Percentiles rank a stretch among this genome's conserved stretches.
Evolutionary conservation across 1,140 invertebrate genomes (phyloP).

Genomic region (Eriosoma lanigerum): DNA sequence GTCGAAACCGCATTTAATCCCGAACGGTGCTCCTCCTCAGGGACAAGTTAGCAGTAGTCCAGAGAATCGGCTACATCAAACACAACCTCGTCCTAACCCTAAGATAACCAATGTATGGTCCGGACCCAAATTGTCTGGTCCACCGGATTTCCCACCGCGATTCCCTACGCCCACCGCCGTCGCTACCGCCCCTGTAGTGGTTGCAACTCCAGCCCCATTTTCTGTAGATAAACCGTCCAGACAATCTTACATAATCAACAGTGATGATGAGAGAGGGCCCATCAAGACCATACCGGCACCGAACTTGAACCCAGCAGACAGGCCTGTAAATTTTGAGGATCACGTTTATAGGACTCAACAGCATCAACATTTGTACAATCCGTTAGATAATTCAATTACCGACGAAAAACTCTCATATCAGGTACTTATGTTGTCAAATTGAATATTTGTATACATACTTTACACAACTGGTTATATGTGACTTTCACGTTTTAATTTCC

Average conservation of each 20-base stretch:
- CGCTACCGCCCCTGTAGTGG: not conserved
- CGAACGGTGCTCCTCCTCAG: not conserved
- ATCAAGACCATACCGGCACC: conserved; percentile 82
- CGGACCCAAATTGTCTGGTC: not conserved
- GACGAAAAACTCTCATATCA: conserved; percentile 31
- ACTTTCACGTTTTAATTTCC: too few relatives aligned
- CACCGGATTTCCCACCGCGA: not conserved
- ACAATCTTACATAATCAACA: conserved; percentile 47
- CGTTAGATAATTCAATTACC: conserved; percentile 39
- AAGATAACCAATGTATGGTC: conserved; percentile 27
- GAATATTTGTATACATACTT: too few relatives aligned
- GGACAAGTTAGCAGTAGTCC: not conserved
- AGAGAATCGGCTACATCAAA: not conserved
- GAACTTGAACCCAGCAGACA: conserved; percentile 64
- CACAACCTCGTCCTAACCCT: not conserved
- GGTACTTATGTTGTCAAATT: not conserved
- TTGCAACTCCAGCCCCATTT: not conserved
- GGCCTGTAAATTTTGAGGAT: conserved; percentile 44
- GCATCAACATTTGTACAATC: conserved; percentile 15
- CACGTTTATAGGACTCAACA: conserved; percentile 11
- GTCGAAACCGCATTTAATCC: not conserved
- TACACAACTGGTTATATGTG: too few relatives aligned
- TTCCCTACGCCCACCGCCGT: not conserved
- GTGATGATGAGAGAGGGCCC: conserved; percentile 67
- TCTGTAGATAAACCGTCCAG: not conserved